Percentiles rank a stretch among this genome's conserved stretches.
These are phyloP conservation scores for Siniperca knerii DNA, from an alignment of 2,113 vertebrate genomes.

Conservation along the genomic window DNA sequence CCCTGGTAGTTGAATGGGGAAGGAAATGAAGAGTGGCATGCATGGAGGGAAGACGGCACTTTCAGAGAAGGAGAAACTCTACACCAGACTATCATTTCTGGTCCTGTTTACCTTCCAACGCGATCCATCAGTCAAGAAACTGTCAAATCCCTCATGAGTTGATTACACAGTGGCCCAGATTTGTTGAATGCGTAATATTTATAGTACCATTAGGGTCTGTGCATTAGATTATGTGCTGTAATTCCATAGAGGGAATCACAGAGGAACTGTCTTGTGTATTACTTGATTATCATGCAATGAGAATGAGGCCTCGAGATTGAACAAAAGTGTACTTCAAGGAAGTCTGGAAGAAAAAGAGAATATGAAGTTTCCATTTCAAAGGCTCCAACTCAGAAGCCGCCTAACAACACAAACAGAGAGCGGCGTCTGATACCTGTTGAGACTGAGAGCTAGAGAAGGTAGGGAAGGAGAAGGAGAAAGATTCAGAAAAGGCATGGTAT, in stretches of 20 bases:
- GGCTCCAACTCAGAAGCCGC: slow-evolving; percentile 44
- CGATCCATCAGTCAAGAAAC: slow-evolving; percentile 75
- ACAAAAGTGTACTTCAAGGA: slow-evolving; percentile 61
- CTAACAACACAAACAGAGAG: slow-evolving; percentile 51
- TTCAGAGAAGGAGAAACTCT: slow-evolving; percentile 57
- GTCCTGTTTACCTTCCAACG: slow-evolving; percentile 73
- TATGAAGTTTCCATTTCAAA: slow-evolving; percentile 77
- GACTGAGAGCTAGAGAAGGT: slow-evolving; percentile 36
- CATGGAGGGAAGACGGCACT: slow-evolving; percentile 43
- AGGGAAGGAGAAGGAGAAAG: slow-evolving; percentile 10
- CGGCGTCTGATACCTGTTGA: slow-evolving; percentile 50
- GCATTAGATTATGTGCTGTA: slow-evolving; percentile 66
- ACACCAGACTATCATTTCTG: slow-evolving; percentile 64
- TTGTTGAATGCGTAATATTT: slow-evolving; percentile 71
- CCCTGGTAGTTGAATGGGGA: slow-evolving; percentile 70
- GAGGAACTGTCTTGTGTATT: slow-evolving; percentile 68
- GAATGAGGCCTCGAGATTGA: slow-evolving; percentile 56
- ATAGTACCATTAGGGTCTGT: slow-evolving; percentile 67
- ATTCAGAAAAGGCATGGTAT: slow-evolving; percentile 62
- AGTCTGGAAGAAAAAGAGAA: slow-evolving; percentile 51
- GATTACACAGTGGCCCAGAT: slow-evolving; percentile 71
- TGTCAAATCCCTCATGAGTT: slow-evolving; percentile 72
- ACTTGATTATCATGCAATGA: slow-evolving; percentile 77
- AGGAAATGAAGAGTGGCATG: slow-evolving; percentile 71
- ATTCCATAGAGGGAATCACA: slow-evolving; percentile 52